A percentile compares a stretch with the other conserved stretches of the same genome.
Evolutionary conservation across 2,797 vertebrate genomes (phyloP).

Genomic region (Morelia viridis): DNA sequence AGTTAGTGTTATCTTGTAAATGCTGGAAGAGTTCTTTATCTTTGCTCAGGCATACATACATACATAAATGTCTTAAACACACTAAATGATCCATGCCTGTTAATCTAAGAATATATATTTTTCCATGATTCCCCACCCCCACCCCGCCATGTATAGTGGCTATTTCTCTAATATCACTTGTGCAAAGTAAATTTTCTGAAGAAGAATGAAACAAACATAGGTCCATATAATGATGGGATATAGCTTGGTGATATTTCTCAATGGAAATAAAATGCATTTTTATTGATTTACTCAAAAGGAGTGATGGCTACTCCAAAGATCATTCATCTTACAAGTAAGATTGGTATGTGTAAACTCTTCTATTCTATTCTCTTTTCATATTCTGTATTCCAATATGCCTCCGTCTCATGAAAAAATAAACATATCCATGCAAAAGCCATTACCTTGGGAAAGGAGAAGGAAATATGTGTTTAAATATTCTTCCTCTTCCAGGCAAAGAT

Average conservation of each 20-base stretch:
- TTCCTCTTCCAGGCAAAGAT: not conserved
- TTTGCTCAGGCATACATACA: not conserved
- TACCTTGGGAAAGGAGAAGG: not conserved
- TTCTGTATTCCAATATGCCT: not conserved
- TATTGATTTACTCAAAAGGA: not conserved
- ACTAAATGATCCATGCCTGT: not conserved
- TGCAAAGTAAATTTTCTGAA: not conserved
- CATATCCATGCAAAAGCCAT: not conserved
- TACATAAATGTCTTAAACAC: not conserved
- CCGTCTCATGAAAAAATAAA: too few relatives aligned
- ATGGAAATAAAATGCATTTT: not conserved
- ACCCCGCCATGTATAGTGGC: too few relatives aligned
- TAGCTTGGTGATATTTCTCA: not conserved
- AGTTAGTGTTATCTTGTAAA: not conserved
- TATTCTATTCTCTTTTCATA: not conserved
- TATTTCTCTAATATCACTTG: too few relatives aligned
- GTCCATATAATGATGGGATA: too few relatives aligned
- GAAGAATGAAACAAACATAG: not conserved
- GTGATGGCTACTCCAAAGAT: not conserved
- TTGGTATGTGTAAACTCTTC: not conserved
- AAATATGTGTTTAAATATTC: not conserved
- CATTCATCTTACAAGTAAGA: not conserved
- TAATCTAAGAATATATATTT: not conserved
- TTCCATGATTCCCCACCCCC: not conserved
- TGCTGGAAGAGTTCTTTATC: not conserved